Evolutionary conservation across 2,113 vertebrate species (phyloP), one percentile per base, ranked within the genome.

Genomic region (Syrmaticus mikado): DNA sequence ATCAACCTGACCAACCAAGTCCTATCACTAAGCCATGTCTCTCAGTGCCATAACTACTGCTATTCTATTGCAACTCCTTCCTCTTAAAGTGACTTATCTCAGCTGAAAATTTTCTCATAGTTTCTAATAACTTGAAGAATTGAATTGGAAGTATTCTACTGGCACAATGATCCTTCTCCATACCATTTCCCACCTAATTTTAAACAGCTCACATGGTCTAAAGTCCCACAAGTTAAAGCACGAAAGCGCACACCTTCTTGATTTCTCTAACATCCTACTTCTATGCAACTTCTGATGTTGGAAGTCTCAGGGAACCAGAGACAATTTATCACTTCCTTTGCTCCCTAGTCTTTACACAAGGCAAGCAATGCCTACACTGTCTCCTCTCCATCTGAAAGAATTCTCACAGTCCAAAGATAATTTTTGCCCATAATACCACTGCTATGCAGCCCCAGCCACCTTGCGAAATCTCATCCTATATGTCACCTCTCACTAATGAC

Each of bases 101-200:
- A 60, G 9, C 14, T 73, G 34, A 79, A 60, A 70, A 41, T 13
- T n/a, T 30, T 78, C 24, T 2, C 34, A 90, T 24, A 32, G 32
- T 36, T 1, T 40, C 11, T 40, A 75, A 57, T 45, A 81, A 64
- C 8, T 24, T 22, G 6, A 84, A 41, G 14, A 72, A 32, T 36
- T 85, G 0, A 1, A 53, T 1, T 0, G 3, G 11, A n/a, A 4
- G 0, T 40, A 66, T 55, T 81, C 46, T 72, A 71, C 19, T 11
- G 13, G 14, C 5, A 7, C 12, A 72, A 72, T 2, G 8, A 11
- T 79, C n/a, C 62, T 61, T n/a, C 8, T 73, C 64, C 67, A 32
- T 70, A 60, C 22, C 41, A 82, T 12, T 87, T 6, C 4, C 16
- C 38, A 30, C 28, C 25, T 5, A 32, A 55, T 87, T 78, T 61